Evolutionary conservation across 2,888 invertebrate genomes (phyloP), one percentile per base, ranked within the genome.

Genomic region (Lutraria lutraria): DNA sequence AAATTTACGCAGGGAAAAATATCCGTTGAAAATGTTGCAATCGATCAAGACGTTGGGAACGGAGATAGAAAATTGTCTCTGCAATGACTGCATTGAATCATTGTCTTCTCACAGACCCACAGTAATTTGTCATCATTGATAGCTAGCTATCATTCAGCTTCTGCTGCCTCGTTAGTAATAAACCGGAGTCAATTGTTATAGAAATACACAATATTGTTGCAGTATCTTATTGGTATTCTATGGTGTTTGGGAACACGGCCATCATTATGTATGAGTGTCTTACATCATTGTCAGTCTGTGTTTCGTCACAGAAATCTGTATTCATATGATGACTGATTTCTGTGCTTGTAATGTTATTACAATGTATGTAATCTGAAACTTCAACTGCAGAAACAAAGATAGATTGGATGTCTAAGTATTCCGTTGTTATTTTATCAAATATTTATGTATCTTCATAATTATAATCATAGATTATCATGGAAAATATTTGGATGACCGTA

Each of bases 141-240:
- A n/a, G 25, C 6, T n/a, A 68, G 25, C 63, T 68, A 68, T n/a
- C 63, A 21, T 25, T 68, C 2, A 25, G n/a, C 25, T n/a, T 68
- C 63, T 25, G n/a, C 63, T 25, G 25, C 63, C n/a, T 68, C 60
- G 25, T 68, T 68, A 68, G 63, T 25, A 68, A 68, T 68, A 68
- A 6, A 68, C 25, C 25, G 63, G n/a, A n/a, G 25, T 25, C 8
- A 8, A 25, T 68, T 68, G 25, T 68, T 68, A n/a, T n/a, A 68
- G 25, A 68, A 68, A 68, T 68, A 68, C 63, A 68, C 25, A 68
- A 25, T 25, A 4, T 68, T 68, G 63, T 25, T 68, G 56, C 19
- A 56, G 19, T 13, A 68, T n/a, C 25, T 68, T n/a, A 25, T 25
- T 68, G 12, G n/a, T 25, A 68, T n/a, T 56, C 56, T 19, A 19